These are phyloP conservation scores for Eleginops maclovinus DNA, from an alignment of 2,113 vertebrate species.

Conservation along the genomic window DNA sequence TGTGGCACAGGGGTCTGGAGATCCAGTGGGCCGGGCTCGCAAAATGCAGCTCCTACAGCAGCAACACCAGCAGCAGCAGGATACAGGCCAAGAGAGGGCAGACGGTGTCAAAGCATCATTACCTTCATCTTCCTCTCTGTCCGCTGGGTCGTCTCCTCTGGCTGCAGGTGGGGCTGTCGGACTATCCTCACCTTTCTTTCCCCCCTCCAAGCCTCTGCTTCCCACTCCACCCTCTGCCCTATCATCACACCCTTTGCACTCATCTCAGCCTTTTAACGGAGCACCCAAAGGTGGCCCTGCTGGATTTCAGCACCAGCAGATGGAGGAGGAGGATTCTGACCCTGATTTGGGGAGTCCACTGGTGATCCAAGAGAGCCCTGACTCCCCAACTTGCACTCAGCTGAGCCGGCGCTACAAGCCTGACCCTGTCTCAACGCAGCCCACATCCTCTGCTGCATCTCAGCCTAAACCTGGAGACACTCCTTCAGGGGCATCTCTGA, in stretches of 20 bases:
- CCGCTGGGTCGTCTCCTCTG: constrained; percentile 66
- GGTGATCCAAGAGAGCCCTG: constrained; percentile 83
- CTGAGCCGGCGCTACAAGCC: constrained; percentile 75
- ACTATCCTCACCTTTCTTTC: constrained; percentile 78
- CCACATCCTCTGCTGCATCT: constrained; percentile 57
- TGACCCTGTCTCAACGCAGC: constrained; percentile 63
- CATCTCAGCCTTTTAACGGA: constrained; percentile 78
- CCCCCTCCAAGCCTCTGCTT: constrained; percentile 77
- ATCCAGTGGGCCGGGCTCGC: constrained; percentile 81
- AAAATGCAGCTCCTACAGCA: constrained; percentile 86
- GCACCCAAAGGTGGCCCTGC: constrained; percentile 67
- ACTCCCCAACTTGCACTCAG: constrained; percentile 78
- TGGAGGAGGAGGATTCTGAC: constrained; percentile 83
- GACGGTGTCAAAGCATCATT: constrained; percentile 76
- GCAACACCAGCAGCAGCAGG: constrained; percentile 83
- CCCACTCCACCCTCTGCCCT: constrained; percentile 70
- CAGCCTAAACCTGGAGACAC: constrained; percentile 77
- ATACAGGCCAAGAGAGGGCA: constrained; percentile 71
- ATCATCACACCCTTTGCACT: constrained; percentile 71
- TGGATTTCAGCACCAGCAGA: constrained; percentile 70
- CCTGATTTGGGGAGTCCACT: constrained; percentile 82
- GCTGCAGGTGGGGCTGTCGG: constrained; percentile 66
- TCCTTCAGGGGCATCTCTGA: constrained; percentile 58
- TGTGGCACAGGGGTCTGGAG: constrained; percentile 82
- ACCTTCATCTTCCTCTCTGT: constrained; percentile 72